Base-by-base conservation (phyloP, 1,140 invertebrate genomes). In the Penaeus vannamei region DNA sequence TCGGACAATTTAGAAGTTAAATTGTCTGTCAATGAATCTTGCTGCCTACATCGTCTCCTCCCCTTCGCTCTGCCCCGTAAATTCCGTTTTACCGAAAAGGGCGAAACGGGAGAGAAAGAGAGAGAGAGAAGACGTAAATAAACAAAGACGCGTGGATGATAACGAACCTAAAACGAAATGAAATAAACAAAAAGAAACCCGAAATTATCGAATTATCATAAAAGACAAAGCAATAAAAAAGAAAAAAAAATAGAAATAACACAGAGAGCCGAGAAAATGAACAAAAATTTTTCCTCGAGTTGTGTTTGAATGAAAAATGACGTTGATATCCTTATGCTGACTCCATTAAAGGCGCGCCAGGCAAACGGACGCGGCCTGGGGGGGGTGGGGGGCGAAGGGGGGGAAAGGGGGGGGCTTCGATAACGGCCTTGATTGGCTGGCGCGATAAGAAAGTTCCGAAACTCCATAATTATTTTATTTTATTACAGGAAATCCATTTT, bases 401-500 rank as follows among this genome's bases (percentile, higher is more conserved):
- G 10, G 14, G 46, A 8, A 14, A 3, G 46, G 10, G 10, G 14
- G 46, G 46, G 46, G 14, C 85, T 87, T 62, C 36, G 85, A 82
- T 87, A 87, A 87, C 85, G 61, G 85, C 85, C 62, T 62, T 87
- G 85, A 87, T 87, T 87, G 85, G 85, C 64, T 82, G 85, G 8
- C 79, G 77, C 77, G 85, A 87, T 87, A 87, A 87, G 85, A 87
- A 87, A 87, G 77, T 87, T 87, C 85, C 79, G 79, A 82, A 87
- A 87, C 85, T 87, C 85, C 61, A 87, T 87, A 87, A 87, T 87
- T 87, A 87, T 87, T 87, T 87, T 81, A 87, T 87, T 87, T 87
- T 87, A 87, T 87, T 87, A 87, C 85, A 87, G 85, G 85, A 87
- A 87, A 87, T 87, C 85, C 79, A 87, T 87, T 87, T 87, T 87